phyloP scores from a whole-genome alignment of 1,140 invertebrate genomes.

The Hirudo medicinalis region DNA sequence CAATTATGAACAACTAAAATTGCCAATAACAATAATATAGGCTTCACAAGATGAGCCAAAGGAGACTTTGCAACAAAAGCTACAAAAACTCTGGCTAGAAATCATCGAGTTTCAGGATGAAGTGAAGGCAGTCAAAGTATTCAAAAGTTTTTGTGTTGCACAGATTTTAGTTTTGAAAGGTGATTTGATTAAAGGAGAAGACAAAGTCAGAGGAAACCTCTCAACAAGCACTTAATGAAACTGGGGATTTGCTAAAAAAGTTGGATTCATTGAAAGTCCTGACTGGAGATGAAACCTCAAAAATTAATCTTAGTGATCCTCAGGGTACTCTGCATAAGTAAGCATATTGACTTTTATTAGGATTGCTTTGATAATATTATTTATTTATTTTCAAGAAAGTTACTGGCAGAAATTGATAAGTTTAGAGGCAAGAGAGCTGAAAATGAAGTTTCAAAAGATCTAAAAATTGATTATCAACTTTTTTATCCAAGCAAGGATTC shows the following conservation, averaged over 20 bases:
- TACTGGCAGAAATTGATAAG: no score
- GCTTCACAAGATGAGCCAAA: neutral
- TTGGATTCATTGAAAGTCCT: neutral
- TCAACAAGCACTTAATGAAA: neutral
- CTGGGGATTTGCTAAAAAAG: neutral
- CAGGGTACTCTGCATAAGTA: neutral
- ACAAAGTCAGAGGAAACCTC: neutral
- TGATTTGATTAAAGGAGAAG: neutral
- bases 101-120: neutral
- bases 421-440: no score
- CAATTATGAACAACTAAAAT: no score
- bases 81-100: conserved; percentile 12
- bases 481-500: no score
- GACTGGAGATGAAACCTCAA: neutral
- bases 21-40: no score
- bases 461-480: no score
- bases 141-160: no score
- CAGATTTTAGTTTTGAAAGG: no score
- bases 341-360: neutral
- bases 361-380: no score
- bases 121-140: neutral
- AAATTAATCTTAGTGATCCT: conserved; percentile 2
- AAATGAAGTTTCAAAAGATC: no score
- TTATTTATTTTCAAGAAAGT: no score
- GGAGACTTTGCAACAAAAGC: neutral